Evolutionary conservation across 2,888 invertebrate genomes (phyloP).

Genomic region (Carterocephalus palaemon): DNA sequence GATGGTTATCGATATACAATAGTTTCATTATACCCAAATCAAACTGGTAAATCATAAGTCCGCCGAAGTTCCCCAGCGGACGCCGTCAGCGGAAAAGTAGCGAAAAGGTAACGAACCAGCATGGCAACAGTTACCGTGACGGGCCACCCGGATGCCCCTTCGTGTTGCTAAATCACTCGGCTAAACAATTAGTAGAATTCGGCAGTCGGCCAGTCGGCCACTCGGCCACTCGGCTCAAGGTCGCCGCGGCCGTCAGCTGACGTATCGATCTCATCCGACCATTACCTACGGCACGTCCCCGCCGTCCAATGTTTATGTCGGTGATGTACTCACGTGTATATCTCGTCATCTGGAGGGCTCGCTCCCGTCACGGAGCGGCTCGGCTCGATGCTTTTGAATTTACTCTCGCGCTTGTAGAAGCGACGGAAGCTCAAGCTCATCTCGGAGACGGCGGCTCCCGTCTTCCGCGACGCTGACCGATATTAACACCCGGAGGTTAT

Average conservation of each 20-base stretch:
- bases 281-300: constrained; percentile 34
- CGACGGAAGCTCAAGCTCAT: constrained; percentile 19
- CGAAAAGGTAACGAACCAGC: no score
- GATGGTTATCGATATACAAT: no score
- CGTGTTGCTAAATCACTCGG: constrained; percentile 7
- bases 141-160: no score
- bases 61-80: no score
- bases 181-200: constrained; percentile 18
- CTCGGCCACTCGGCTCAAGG: constrained; percentile 34
- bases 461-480: no score
- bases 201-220: constrained; percentile 12
- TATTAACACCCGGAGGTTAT: constrained; percentile 22
- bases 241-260: constrained; percentile 41
- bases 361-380: constrained; percentile 56
- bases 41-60: no score
- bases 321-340: constrained; percentile 68
- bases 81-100: no score
- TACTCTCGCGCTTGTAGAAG: constrained; percentile 14
- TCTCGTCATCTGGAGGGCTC: constrained; percentile 53
- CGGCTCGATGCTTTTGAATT: constrained; percentile 42
- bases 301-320: no score
- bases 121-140: constrained; percentile 1
- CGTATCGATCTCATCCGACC: constrained; percentile 39
- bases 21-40: no score
- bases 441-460: neutral